phyloP scores from a whole-genome alignment of 2,888 invertebrate genomes.

The Lepas anatifera region DNA sequence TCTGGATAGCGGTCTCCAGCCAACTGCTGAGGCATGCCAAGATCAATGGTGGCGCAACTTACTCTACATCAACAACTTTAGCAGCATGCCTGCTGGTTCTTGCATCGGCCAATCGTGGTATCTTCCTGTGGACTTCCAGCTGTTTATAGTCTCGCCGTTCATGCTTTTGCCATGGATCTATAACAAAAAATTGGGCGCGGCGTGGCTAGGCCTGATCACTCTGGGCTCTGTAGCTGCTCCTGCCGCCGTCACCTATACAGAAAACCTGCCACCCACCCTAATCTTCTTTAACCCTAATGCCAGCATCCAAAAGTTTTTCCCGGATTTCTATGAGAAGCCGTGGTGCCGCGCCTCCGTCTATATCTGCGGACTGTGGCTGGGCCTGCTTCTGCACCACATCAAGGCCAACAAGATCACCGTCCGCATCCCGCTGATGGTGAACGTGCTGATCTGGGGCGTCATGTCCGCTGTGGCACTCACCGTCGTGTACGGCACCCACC shows the following conservation, averaged over 20 bases:
- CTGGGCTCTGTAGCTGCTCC: slow-evolving; percentile 5
- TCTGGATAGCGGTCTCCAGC: neutral
- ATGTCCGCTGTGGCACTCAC: slow-evolving; percentile 51
- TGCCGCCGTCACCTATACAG: slow-evolving; percentile 8
- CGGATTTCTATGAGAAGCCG: slow-evolving; percentile 14
- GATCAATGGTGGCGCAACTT: neutral
- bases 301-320: too few species aligned
- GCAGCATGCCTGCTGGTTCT: neutral
- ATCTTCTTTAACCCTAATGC: too few species aligned
- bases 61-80: neutral
- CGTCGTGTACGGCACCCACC: slow-evolving; percentile 61
- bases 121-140: slow-evolving; percentile 18
- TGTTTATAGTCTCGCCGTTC: slow-evolving; percentile 15
- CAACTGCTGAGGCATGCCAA: neutral
- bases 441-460: slow-evolving; percentile 47
- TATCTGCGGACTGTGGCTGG: slow-evolving; percentile 13
- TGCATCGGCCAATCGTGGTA: slow-evolving; percentile 16
- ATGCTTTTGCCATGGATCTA: slow-evolving; percentile 15
- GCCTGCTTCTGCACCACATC: slow-evolving; percentile 11
- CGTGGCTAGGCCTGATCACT: slow-evolving; percentile 1
- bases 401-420: slow-evolving; percentile 6
- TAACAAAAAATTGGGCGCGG: slow-evolving; percentile 15
- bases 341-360: slow-evolving; percentile 18
- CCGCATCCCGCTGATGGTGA: neutral
- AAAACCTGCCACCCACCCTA: slow-evolving; percentile 15